A percentile compares a stretch with the other conserved stretches of the same genome.
phyloP scores from a whole-genome alignment of 2,888 invertebrate genomes.

The Machimus rusticus region DNA sequence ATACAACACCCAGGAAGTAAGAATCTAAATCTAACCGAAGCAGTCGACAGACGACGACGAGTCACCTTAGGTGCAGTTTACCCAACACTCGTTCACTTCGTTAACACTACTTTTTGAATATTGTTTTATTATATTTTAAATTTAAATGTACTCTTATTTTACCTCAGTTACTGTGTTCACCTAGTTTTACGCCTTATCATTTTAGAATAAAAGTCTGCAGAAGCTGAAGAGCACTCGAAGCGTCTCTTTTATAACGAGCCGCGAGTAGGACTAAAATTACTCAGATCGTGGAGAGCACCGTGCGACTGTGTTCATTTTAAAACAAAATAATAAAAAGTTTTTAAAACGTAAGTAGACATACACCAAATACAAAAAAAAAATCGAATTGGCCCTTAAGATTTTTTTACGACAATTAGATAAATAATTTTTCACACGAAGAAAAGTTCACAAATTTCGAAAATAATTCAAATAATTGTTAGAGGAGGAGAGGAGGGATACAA shows the following conservation, averaged over 20 bases:
- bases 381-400: slow-evolving; percentile 30
- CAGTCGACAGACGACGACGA: background rate
- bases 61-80: background rate
- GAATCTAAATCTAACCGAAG: background rate
- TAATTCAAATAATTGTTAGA: slow-evolving; percentile 20
- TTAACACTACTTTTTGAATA: background rate
- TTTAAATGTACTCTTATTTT: background rate
- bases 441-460: background rate
- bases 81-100: background rate
- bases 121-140: background rate
- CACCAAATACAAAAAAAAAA: slow-evolving; percentile 5
- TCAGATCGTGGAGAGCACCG: slow-evolving; percentile 7
- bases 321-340: background rate
- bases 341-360: slow-evolving; percentile 24
- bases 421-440: slow-evolving; percentile 12
- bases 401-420: slow-evolving; percentile 19
- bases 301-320: slow-evolving; percentile 35
- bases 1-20: slow-evolving; percentile 5
- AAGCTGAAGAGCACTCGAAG: background rate
- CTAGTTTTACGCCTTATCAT: background rate
- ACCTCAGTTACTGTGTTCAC: background rate
- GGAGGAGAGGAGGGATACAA: background rate
- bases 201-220: background rate
- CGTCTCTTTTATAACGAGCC: background rate
- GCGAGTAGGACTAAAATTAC: background rate